A percentile compares a stretch with the other conserved stretches of the same genome.
Conservation (phyloP, 2,797 vertebrate species). For the Manis javanica region DNA sequence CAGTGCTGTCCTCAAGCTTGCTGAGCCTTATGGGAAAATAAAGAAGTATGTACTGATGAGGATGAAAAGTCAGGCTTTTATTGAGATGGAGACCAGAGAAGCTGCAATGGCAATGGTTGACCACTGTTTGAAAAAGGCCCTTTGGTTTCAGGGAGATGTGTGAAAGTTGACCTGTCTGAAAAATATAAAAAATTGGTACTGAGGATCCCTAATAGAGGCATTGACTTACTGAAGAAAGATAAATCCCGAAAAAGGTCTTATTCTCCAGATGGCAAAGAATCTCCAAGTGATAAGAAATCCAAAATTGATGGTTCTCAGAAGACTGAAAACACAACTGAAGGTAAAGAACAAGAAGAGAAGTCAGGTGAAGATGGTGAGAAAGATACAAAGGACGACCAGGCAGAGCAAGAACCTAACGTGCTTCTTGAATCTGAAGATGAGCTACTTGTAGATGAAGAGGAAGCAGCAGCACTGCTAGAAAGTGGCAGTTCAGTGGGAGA, state of each 20-base stretch:
- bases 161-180: conserved; percentile 96
- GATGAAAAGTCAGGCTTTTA: conserved; percentile 94
- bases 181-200: conserved; percentile 96
- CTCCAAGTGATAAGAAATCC: conserved; percentile 87
- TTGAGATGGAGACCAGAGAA: conserved; percentile 94
- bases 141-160: conserved; percentile 91
- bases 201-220: conserved; percentile 90
- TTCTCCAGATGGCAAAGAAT: conserved; percentile 89
- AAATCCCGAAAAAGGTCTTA: conserved; percentile 89
- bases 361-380: conserved; percentile 85
- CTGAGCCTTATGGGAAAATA: conserved; percentile 93
- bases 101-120: conserved; percentile 96
- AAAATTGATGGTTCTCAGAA: conserved; percentile 87
- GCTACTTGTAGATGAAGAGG: conserved; percentile 88
- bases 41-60: conserved; percentile 93
- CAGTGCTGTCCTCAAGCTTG: conserved; percentile 91
- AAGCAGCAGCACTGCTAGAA: conserved; percentile 88
- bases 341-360: conserved; percentile 87
- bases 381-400: conserved; percentile 85
- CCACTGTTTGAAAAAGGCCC: conserved; percentile 93
- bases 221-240: conserved; percentile 89
- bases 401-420: conserved; percentile 87
- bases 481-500: conserved; percentile 89
- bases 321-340: conserved; percentile 82
- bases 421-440: conserved; percentile 89